Conservation (phyloP, 1,140 invertebrate genomes). For the Trichonephila clavipes region DNA sequence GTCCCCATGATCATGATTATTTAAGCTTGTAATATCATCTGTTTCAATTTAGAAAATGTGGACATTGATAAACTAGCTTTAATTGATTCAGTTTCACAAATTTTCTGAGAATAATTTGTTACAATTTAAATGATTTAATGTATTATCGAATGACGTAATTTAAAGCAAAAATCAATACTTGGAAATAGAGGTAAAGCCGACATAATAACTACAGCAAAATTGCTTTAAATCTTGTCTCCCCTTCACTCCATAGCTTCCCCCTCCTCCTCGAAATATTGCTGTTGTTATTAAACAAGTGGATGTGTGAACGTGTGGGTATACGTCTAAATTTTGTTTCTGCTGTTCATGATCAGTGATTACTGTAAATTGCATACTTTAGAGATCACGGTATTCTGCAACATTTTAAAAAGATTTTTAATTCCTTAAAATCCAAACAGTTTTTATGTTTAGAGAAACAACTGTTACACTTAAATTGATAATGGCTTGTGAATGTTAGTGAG, state of each 20-base stretch:
- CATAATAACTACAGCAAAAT: background rate
- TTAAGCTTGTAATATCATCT: too few species aligned
- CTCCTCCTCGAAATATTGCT: conserved; percentile 1
- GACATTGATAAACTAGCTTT: too few species aligned
- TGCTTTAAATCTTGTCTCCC: background rate
- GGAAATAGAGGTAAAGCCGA: conserved; percentile 8
- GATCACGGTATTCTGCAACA: background rate
- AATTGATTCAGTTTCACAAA: too few species aligned
- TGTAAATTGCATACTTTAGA: background rate
- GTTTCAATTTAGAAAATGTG: too few species aligned
- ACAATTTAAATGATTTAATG: background rate
- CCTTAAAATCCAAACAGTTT: background rate
- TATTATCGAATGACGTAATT: background rate
- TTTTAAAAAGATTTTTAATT: background rate
- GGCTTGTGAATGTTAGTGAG: conserved; percentile 10
- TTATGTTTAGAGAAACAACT: background rate
- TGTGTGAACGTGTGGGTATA: background rate
- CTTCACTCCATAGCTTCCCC: background rate
- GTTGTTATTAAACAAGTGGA: conserved; percentile 54
- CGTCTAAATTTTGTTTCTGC: background rate
- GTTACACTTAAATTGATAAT: background rate
- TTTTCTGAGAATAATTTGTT: background rate
- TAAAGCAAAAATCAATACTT: background rate
- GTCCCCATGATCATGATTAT: too few species aligned
- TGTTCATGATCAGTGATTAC: background rate